Percentiles rank a stretch among this genome's conserved stretches.
Conservation (phyloP, 2,888 invertebrate genomes). For the Cataglyphis albicans region DNA sequence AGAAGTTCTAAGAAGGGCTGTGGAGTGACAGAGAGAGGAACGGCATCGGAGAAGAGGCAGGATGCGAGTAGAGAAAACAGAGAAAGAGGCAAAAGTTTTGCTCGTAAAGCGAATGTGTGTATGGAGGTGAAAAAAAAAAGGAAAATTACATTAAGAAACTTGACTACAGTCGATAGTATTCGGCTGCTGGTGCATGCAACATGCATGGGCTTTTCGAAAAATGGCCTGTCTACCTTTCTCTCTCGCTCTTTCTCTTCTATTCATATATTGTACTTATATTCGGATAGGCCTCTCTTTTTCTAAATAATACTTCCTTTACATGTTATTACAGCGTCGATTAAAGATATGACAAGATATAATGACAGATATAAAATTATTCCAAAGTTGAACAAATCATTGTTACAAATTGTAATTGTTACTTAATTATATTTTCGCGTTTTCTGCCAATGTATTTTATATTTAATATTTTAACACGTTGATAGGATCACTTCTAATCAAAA, state of each 20-base stretch:
- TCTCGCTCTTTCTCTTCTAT: conserved; percentile 9
- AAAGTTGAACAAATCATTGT: background rate
- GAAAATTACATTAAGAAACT: conserved; percentile 85
- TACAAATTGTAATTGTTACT: background rate
- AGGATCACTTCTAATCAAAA: conserved; percentile 1
- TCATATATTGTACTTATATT: conserved; percentile 19
- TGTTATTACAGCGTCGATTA: background rate
- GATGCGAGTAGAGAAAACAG: conserved; percentile 60
- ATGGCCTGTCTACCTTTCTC: conserved; percentile 33
- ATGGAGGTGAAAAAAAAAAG: conserved; percentile 81
- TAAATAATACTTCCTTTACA: background rate
- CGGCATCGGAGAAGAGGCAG: conserved; percentile 40
- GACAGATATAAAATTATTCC: background rate
- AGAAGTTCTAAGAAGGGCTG: conserved; percentile 21
- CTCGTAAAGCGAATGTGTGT: conserved; percentile 82
- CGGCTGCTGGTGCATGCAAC: conserved; percentile 66
- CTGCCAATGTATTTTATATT: background rate
- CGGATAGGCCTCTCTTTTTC: conserved; percentile 23
- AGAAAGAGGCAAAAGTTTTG: conserved; percentile 81
- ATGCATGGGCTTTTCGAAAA: conserved; percentile 57
- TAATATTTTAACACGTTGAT: background rate
- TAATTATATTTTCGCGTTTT: background rate
- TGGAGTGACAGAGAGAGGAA: conserved; percentile 23
- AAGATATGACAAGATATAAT: background rate
- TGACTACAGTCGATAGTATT: conserved; percentile 76